Base-by-base conservation (phyloP, 2,113 vertebrate species). In the Microcebus tavaratra region DNA sequence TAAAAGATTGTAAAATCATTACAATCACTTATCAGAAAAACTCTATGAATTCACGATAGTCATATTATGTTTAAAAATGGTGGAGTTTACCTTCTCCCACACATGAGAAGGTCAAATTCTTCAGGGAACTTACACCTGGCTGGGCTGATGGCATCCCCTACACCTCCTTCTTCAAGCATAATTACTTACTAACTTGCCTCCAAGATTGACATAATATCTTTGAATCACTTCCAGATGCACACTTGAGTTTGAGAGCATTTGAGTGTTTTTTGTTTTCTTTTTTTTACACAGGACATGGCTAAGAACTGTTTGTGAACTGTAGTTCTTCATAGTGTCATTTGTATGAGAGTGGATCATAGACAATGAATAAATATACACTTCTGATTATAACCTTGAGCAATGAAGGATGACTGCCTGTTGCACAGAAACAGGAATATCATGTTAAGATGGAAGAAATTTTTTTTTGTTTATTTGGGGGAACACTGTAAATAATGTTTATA, bases 81-180 rank as follows among this genome's bases (percentile, higher is more conserved):
- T 45, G 45, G 45, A 45, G 45, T 45, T 45, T 99, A 99, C 97
- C 99, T 99, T 98, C 99, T 99, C 80, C 99, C 99, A 88, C 99
- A 99, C 96, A 99, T 99, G 99, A 99, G 99, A 98, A 99, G 99
- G 98, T 99, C 99, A 45, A 99, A 99, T 98, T 99, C 99, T 98
- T 99, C 99, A 98, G 99, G 99, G 98, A 99, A 99, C 97, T 98
- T 99, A 98, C 99, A 99, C 98, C 99, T 99, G 99, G 99, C 98
- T 97, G 99, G 99, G 91, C 98, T 99, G 59, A 98, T 99, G 94
- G 98, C 99, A 94, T 99, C 99, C 80, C 99, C 99, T 72, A 98
- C 98, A 14, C 98, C 99, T 20, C 99, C 99, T 96, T 99, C 99
- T 97, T 99, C 99, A 94, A 99, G 99, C 98, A 99, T 99, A 98